Evolutionary conservation across 2,113 vertebrate genomes (phyloP).

Genomic region (Dolichotis patagonum): DNA sequence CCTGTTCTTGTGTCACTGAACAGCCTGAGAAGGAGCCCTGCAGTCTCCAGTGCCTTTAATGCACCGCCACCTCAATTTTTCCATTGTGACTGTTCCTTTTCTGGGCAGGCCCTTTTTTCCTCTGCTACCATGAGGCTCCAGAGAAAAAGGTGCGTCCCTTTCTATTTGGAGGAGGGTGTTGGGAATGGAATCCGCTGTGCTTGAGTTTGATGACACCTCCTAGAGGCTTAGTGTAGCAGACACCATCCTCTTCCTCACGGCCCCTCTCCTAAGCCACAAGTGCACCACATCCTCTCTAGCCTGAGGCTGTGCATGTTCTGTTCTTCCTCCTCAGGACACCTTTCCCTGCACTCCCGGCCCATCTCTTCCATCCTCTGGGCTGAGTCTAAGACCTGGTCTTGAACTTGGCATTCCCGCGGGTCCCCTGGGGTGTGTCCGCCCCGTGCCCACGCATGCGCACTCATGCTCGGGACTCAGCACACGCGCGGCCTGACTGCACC

Average conservation of each 20-base stretch:
- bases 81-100: not conserved
- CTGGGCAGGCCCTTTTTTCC: not conserved
- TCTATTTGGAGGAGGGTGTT: not conserved
- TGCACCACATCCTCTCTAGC: not conserved
- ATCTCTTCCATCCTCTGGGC: not conserved
- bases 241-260: not conserved
- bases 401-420: not conserved
- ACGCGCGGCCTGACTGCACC: not conserved
- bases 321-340: not conserved
- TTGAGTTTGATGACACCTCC: not conserved
- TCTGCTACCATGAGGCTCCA: not conserved
- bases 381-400: not conserved
- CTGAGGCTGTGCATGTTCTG: not conserved
- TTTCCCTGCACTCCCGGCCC: not conserved
- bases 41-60: not conserved
- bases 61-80: not conserved
- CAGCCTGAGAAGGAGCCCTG: not conserved
- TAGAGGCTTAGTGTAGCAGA: too few relatives aligned
- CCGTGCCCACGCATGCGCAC: not conserved
- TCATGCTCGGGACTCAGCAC: not conserved
- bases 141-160: not conserved
- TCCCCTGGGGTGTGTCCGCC: not conserved
- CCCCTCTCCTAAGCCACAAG: not conserved
- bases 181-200: not conserved
- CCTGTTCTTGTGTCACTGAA: not conserved